Percentiles rank a stretch among this genome's conserved stretches.
Conservation (phyloP, 64 coral and sea anemone species). For the Pocillopora verrucosa region DNA sequence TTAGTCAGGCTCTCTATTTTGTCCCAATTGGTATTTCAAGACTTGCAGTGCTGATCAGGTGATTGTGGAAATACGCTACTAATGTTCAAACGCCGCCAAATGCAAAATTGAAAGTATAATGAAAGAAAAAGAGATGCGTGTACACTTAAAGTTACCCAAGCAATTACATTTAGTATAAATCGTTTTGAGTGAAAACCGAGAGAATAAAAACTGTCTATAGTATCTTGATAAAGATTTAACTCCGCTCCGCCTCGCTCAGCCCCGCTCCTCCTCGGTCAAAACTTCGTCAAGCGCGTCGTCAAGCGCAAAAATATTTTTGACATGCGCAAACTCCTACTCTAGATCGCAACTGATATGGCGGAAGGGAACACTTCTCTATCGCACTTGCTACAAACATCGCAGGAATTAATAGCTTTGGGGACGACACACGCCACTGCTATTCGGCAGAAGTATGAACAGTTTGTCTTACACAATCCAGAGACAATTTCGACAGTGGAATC, state of each 20-base stretch:
- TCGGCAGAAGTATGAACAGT: constrained; percentile 57
- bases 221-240: background rate
- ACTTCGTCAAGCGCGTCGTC: background rate
- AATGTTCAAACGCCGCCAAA: no score
- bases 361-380: background rate
- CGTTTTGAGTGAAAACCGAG: no score
- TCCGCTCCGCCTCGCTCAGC: background rate
- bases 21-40: no score
- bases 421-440: constrained; percentile 1
- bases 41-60: no score
- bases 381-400: constrained; percentile 24
- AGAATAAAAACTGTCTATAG: no score
- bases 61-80: no score
- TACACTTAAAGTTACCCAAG: no score
- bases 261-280: background rate
- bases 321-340: background rate
- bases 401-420: background rate
- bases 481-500: constrained; percentile 78
- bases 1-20: no score
- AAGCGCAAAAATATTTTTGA: background rate
- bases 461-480: constrained; percentile 77
- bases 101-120: no score
- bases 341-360: constrained; percentile 4
- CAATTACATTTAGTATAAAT: no score
- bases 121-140: no score